These are phyloP conservation scores for Lates japonicus DNA, from an alignment of 2,797 vertebrate species.

Conservation along the genomic window DNA sequence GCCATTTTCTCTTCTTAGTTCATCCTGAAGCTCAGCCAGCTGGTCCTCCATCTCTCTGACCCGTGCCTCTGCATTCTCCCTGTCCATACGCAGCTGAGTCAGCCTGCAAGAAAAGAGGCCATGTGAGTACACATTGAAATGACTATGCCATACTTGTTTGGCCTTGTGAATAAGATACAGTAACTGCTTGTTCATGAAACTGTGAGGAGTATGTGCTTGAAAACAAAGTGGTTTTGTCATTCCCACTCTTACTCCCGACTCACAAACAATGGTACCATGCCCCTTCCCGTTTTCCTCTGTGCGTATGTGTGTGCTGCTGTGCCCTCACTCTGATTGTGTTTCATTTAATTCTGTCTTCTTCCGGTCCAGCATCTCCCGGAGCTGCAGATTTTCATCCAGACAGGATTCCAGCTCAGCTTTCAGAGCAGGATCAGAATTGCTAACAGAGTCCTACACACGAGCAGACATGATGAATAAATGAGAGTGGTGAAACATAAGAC, in stretches of 20 bases:
- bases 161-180: conserved; percentile 41
- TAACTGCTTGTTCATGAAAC: conserved; percentile 29
- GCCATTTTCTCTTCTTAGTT: conserved; percentile 83
- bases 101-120: conserved; percentile 80
- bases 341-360: conserved; percentile 89
- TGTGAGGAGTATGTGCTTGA: conserved; percentile 18
- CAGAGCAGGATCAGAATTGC: conserved; percentile 77
- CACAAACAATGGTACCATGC: conserved; percentile 30
- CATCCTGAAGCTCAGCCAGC: conserved; percentile 87
- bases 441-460: conserved; percentile 69
- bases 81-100: conserved; percentile 87
- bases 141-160: conserved; percentile 17
- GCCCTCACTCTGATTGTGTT: conserved; percentile 90
- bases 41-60: conserved; percentile 88
- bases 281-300: conserved; percentile 21
- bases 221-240: conserved; percentile 42
- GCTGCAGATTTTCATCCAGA: conserved; percentile 88
- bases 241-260: conserved; percentile 3
- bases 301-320: conserved; percentile 13
- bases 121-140: conserved; percentile 11
- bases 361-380: conserved; percentile 88
- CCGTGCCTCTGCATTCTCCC: conserved; percentile 87
- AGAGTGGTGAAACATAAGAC: conserved; percentile 69
- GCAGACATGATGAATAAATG: conserved; percentile 77
- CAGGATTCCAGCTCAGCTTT: conserved; percentile 88